Evolutionary conservation across 2,797 vertebrate genomes (phyloP).

Genomic region (Chanos chanos): DNA sequence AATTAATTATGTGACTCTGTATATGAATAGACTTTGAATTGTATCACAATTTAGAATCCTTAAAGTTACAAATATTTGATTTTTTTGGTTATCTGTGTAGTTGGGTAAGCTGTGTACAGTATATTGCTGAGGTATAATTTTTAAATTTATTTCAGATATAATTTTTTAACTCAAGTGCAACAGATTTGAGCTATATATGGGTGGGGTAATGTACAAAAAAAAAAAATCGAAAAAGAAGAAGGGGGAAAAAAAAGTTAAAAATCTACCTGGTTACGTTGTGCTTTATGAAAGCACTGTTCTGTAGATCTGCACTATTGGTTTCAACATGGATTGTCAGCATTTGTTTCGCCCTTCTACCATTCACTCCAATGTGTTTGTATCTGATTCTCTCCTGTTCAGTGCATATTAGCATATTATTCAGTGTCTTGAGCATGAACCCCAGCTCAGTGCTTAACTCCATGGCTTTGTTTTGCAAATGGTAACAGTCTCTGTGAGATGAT

Average conservation of each 20-base stretch:
- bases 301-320: slow-evolving; percentile 57
- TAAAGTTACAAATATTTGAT: slow-evolving; percentile 74
- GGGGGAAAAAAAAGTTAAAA: slow-evolving; percentile 19
- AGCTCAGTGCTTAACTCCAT: slow-evolving; percentile 62
- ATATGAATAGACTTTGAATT: slow-evolving; percentile 77
- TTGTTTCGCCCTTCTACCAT: slow-evolving; percentile 40
- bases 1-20: slow-evolving; percentile 74
- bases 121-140: slow-evolving; percentile 71
- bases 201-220: slow-evolving; percentile 61
- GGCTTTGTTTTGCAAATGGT: slow-evolving; percentile 73
- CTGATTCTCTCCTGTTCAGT: slow-evolving; percentile 29
- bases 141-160: slow-evolving; percentile 80
- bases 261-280: slow-evolving; percentile 69
- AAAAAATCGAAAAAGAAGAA: slow-evolving; percentile 45
- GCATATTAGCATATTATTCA: slow-evolving; percentile 39
- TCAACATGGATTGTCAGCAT: slow-evolving; percentile 49
- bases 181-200: slow-evolving; percentile 73
- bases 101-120: slow-evolving; percentile 81
- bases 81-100: slow-evolving; percentile 80
- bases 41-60: slow-evolving; percentile 69
- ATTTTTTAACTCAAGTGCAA: slow-evolving; percentile 80
- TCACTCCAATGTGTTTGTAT: slow-evolving; percentile 46
- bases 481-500: slow-evolving; percentile 82
- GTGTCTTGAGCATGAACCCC: slow-evolving; percentile 47
- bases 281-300: slow-evolving; percentile 74